Percentiles rank a stretch among this genome's conserved stretches.
Evolutionary conservation across 2,888 invertebrate genomes (phyloP).

Genomic region (Phengaris alcon): DNA sequence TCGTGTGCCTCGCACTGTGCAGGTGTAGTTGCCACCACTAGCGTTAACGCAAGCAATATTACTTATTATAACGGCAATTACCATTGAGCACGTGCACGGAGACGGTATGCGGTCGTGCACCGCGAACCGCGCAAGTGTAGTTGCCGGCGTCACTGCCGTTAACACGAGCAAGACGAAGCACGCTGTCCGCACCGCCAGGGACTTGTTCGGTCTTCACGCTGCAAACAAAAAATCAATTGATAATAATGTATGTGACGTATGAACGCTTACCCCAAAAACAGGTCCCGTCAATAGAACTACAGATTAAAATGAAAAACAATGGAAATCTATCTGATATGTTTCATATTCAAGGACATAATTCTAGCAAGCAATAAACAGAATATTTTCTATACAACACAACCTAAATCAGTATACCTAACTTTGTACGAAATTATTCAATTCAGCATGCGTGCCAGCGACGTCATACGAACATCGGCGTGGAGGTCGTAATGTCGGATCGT

Average conservation of each 20-base stretch:
- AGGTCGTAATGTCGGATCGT: constrained; percentile 1
- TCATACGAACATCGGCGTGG: not conserved
- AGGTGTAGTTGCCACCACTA: too few relatives aligned
- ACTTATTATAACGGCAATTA: constrained; percentile 45
- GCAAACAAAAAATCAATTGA: constrained; percentile 34
- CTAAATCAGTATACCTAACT: not conserved
- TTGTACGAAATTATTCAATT: not conserved
- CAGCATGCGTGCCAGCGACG: not conserved
- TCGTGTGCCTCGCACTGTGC: too few relatives aligned
- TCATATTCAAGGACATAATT: not conserved
- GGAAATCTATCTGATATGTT: not conserved
- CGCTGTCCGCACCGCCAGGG: constrained; percentile 71
- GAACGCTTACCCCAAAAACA: too few relatives aligned
- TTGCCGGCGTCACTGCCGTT: constrained; percentile 82
- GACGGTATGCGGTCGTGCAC: constrained; percentile 82
- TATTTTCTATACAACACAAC: not conserved
- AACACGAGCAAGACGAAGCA: constrained; percentile 67
- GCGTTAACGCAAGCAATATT: too few relatives aligned
- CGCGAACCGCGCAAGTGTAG: constrained; percentile 84
- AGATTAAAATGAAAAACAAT: too few relatives aligned
- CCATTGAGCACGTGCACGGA: constrained; percentile 85
- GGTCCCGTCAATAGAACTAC: too few relatives aligned
- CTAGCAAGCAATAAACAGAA: not conserved
- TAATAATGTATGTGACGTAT: too few relatives aligned
- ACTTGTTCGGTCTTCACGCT: constrained; percentile 75